phyloP scores from a whole-genome alignment of 53 echinoderm and acorn worm species.

The Antedon mediterranea region DNA sequence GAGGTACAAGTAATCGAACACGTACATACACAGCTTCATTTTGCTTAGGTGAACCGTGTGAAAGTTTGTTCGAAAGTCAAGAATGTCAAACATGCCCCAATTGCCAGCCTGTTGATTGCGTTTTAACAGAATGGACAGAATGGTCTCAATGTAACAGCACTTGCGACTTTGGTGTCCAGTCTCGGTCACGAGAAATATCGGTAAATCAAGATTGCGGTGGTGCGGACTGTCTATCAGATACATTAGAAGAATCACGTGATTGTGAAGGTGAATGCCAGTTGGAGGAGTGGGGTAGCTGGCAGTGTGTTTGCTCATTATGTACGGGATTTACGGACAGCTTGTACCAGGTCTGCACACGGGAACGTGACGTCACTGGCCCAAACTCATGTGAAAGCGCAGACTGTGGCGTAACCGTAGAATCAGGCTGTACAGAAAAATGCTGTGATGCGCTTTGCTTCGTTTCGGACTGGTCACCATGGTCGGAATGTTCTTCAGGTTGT shows the following conservation, averaged over 20 bases:
- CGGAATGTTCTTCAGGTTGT: neutral
- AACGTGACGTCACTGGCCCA: neutral
- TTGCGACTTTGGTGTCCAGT: neutral
- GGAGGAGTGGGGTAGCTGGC: neutral
- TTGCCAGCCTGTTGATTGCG: neutral
- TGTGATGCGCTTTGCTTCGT: neutral
- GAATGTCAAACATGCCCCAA: neutral
- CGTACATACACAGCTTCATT: neutral
- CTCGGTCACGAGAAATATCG: neutral
- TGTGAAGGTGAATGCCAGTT: neutral
- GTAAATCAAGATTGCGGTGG: neutral
- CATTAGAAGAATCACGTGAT: neutral
- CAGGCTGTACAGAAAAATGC: neutral
- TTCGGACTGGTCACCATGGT: neutral
- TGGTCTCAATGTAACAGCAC: neutral
- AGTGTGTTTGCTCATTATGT: neutral
- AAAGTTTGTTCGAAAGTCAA: neutral
- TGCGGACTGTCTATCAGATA: neutral
- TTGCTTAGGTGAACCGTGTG: neutral
- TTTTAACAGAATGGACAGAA: neutral
- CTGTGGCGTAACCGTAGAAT: neutral
- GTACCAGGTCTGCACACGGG: neutral
- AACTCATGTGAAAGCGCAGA: neutral
- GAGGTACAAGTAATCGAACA: neutral
- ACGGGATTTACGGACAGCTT: neutral